These are phyloP conservation scores for Alloplasta piceator DNA, from an alignment of 2,888 invertebrate species.

Conservation along the genomic window DNA sequence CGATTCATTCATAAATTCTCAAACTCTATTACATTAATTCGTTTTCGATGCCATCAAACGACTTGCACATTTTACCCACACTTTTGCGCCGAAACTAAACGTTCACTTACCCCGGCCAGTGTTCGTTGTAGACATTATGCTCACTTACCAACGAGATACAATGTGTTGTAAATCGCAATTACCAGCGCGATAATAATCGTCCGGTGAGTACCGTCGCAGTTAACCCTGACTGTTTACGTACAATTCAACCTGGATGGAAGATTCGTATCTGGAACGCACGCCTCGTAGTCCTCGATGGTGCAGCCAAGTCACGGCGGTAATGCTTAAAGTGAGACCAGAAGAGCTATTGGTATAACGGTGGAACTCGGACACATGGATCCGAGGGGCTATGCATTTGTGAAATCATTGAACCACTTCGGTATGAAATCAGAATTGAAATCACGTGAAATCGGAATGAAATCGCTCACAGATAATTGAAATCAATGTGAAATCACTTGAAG, in stretches of 20 bases:
- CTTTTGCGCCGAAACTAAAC: conserved; percentile 43
- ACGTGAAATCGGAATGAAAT: too few species aligned
- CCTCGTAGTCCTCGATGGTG: conserved; percentile 24
- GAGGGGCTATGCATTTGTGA: too few species aligned
- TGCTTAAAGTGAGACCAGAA: conserved; percentile 41
- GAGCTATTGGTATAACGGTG: conserved; percentile 38
- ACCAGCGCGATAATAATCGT: conserved; percentile 63
- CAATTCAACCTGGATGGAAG: conserved; percentile 32
- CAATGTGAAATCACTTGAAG: too few species aligned
- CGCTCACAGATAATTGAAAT: too few species aligned
- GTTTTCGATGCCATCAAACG: conserved; percentile 16
- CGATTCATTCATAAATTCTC: neutral
- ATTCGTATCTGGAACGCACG: conserved; percentile 50
- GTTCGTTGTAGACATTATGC: conserved; percentile 42
- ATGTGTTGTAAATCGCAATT: conserved; percentile 64
- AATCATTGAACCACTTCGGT: too few species aligned
- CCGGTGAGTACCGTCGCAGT: conserved; percentile 37
- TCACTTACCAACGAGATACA: conserved; percentile 54
- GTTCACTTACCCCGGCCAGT: neutral
- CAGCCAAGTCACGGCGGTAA: conserved; percentile 24
- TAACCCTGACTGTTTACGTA: neutral
- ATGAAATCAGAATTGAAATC: too few species aligned
- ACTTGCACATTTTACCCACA: conserved; percentile 10
- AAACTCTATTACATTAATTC: conserved; percentile 20
- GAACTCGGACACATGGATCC: conserved; percentile 40